Evolutionary conservation across 2,797 vertebrate genomes (phyloP).

Genomic region (Macrochelys suwanniensis): DNA sequence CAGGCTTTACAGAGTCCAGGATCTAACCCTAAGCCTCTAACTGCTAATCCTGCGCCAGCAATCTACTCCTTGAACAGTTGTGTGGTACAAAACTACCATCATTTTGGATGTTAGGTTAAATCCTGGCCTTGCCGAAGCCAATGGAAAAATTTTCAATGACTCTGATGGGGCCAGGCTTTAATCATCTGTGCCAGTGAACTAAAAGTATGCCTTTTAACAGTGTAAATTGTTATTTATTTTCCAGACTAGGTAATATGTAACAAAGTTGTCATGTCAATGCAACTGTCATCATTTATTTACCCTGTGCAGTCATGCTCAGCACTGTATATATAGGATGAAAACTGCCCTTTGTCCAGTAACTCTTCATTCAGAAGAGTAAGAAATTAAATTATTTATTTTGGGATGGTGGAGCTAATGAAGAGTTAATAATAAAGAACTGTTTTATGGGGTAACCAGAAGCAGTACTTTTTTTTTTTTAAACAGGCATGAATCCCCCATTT

Average conservation of each 20-base stretch:
- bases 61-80: neutral
- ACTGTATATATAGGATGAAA: neutral
- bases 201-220: neutral
- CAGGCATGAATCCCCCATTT: constrained; percentile 21
- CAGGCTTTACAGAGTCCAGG: neutral
- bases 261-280: neutral
- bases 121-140: neutral
- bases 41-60: neutral
- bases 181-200: neutral
- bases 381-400: constrained; percentile 24
- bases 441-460: constrained; percentile 37
- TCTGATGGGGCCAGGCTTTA: accelerated
- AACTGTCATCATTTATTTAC: neutral
- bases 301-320: neutral
- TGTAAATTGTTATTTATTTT: neutral
- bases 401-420: constrained; percentile 10
- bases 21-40: neutral
- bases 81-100: neutral
- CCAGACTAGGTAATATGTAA: neutral
- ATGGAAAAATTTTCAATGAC: neutral
- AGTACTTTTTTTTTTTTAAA: neutral
- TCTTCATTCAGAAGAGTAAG: neutral
- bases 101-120: neutral
- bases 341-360: neutral
- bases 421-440: constrained; percentile 16